Conservation (phyloP, 2,888 invertebrate species). For the Ramazzottius varieornatus region DNA sequence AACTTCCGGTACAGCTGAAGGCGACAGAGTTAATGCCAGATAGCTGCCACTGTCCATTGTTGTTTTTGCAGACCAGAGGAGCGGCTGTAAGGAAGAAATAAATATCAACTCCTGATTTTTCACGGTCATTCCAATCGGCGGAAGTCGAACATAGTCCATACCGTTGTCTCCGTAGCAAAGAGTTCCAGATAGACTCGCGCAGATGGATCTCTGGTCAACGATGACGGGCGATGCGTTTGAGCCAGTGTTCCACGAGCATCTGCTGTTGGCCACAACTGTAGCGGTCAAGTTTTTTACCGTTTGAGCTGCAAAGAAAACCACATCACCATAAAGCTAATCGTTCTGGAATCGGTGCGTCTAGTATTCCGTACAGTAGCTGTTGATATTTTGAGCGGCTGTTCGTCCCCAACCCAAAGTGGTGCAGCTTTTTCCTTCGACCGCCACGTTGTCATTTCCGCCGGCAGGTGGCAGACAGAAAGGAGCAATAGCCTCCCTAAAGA, state of each 20-base stretch:
- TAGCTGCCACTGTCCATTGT: not conserved
- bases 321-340: not conserved
- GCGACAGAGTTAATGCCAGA: not conserved
- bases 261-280: not conserved
- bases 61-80: not conserved
- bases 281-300: not conserved
- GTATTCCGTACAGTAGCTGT: not conserved
- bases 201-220: not conserved
- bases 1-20: not conserved
- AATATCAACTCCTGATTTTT: too few relatives aligned
- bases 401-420: not conserved
- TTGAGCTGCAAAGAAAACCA: not conserved
- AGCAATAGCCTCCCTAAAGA: not conserved
- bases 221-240: not conserved
- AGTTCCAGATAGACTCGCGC: not conserved
- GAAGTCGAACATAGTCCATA: not conserved
- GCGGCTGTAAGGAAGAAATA: too few relatives aligned
- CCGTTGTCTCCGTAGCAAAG: slow-evolving; percentile 3
- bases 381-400: not conserved
- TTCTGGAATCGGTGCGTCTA: not conserved
- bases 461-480: not conserved
- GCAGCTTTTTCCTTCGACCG: not conserved
- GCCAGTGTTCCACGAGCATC: not conserved
- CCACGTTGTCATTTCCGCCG: not conserved
- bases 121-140: not conserved